phyloP scores from a whole-genome alignment of 2,113 vertebrate genomes.

The Mandrillus leucophaeus region DNA sequence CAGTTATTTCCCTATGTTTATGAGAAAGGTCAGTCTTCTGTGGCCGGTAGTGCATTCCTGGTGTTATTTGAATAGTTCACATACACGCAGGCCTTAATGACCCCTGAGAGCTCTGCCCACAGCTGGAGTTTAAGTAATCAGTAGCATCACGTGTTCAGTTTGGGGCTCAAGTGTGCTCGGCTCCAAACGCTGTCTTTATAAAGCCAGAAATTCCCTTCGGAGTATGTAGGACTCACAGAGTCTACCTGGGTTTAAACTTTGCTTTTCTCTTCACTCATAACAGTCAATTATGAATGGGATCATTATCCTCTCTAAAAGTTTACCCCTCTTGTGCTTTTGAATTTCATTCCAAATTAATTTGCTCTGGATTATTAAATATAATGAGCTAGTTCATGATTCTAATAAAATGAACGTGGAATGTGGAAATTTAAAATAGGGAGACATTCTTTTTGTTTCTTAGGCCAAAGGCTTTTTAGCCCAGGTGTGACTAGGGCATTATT shows the following conservation, averaged over 20 bases:
- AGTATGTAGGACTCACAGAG: neutral
- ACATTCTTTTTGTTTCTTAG: conserved; percentile 21
- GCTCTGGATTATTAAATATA: conserved; percentile 36
- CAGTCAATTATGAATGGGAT: neutral
- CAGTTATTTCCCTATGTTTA: neutral
- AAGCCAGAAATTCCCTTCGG: neutral
- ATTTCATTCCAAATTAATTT: conserved; percentile 51
- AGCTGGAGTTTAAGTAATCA: neutral
- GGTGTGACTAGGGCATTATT: neutral
- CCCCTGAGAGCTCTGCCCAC: neutral
- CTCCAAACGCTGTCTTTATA: neutral
- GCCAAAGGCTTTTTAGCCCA: conserved; percentile 23
- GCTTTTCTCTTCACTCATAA: neutral
- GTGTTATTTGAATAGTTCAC: neutral
- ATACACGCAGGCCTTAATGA: rapidly evolving
- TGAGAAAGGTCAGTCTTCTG: neutral
- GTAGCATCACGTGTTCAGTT: neutral
- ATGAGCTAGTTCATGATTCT: neutral
- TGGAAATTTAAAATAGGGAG: neutral
- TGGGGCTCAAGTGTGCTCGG: neutral
- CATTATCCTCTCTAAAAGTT: neutral
- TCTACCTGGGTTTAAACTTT: neutral
- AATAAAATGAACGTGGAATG: neutral
- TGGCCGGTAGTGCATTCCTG: neutral
- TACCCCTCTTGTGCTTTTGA: neutral